Base-by-base conservation (phyloP, 2,888 invertebrate species). In the Rhodophaea formosa region DNA sequence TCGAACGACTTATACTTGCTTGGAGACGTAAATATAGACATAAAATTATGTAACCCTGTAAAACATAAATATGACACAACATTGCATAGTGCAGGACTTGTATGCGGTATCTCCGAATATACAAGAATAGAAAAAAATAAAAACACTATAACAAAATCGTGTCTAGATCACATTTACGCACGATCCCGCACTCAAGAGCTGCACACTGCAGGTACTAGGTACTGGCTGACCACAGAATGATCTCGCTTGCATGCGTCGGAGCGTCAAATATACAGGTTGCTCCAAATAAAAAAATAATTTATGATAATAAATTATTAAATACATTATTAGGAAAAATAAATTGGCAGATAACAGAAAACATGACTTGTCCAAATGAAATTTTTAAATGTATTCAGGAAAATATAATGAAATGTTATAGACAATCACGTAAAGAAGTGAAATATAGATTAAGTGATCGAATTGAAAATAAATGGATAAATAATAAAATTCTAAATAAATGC, bases 381-480 rank as follows among this genome's bases (percentile, higher is more conserved):
- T 60, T 30, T 60, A 60, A 51, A 8, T 8, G 8, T 32, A 32
- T 8, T 32, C 8, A 32, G 32, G 7, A 46, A n/a, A 39, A 30
- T 46, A 53, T 55, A 8, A 35, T 15, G n/a, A n/a, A 54, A 51
- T 14, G 58, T 30, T 45, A 49, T 58, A 7, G n/a, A 23, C 3
- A 49, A 56, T 1, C 53, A 54, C 14, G 49, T 16, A 30, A 30
- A 10, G 15, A 60, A 51, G 49, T 54, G 0, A 29, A 16, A 45
- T 42, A 17, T 15, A 45, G 10, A 14, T 15, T 52, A 6, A 42
- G n/a, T 14, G n/a, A 12, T 5, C 14, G 42, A 17, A 43, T 12
- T 17, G 44, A 55, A 17, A 56, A 62, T n/a, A 46, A 52, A 17
- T 62, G 61, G 61, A 55, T 62, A 3, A 59, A 54, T 52, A 59